Percentiles rank a stretch among this genome's conserved stretches.
phyloP scores from a whole-genome alignment of 2,797 vertebrate genomes.

The Pangasius macronema region DNA sequence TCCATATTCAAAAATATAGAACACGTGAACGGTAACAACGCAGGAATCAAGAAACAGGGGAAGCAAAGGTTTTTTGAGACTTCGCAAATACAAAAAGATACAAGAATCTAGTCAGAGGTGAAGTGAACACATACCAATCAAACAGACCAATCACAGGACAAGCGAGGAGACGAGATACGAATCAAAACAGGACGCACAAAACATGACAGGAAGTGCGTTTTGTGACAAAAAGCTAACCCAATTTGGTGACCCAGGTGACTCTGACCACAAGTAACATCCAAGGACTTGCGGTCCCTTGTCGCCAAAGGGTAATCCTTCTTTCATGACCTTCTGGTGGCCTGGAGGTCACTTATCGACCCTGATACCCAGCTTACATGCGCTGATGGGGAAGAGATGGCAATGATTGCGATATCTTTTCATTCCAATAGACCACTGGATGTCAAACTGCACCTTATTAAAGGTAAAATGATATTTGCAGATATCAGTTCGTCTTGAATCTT shows the following conservation, averaged over 20 bases:
- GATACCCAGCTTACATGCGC: not conserved
- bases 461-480: not conserved
- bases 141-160: no score
- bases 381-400: not conserved
- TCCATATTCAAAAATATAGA: not conserved
- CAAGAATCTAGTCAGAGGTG: no score
- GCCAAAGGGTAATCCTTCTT: not conserved
- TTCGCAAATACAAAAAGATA: no score
- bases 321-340: not conserved
- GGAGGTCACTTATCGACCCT: not conserved
- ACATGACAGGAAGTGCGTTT: not conserved
- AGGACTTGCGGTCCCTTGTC: not conserved
- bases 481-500: not conserved
- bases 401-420: not conserved
- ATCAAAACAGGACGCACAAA: not conserved
- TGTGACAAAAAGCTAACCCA: no score
- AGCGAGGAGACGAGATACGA: no score
- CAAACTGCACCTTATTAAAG: not conserved
- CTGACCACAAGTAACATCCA: not conserved
- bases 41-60: no score
- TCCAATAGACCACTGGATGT: not conserved
- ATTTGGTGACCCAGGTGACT: not conserved
- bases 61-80: no score
- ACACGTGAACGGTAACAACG: no score
- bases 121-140: no score